Conservation (phyloP, 2,113 vertebrate species). For the Puma concolor region DNA sequence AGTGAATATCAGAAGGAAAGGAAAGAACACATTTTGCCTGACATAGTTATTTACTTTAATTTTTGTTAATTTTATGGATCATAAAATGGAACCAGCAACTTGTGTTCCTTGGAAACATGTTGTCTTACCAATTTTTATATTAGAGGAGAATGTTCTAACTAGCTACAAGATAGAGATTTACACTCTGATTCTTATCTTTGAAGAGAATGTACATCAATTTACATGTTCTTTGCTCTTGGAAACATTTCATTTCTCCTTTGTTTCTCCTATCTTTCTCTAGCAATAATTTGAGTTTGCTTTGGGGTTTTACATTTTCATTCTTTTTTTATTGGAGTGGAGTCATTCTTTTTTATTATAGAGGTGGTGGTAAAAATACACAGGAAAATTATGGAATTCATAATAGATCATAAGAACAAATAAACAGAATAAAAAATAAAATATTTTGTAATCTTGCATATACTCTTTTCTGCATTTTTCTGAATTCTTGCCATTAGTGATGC, state of each 20-base stretch:
- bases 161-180: slow-evolving; percentile 1
- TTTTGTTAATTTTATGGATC: slow-evolving; percentile 39
- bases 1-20: background rate
- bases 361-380: background rate
- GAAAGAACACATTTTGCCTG: background rate
- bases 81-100: background rate
- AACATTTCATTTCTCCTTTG: slow-evolving; percentile 8
- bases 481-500: slow-evolving; percentile 2
- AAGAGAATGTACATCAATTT: background rate
- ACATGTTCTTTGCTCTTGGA: slow-evolving; percentile 28
- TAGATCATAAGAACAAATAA: slow-evolving; percentile 31
- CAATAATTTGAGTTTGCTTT: slow-evolving; percentile 41
- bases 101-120: background rate
- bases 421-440: slow-evolving; percentile 27
- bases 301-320: slow-evolving; percentile 50
- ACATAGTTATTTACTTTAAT: background rate
- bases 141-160: slow-evolving; percentile 52
- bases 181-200: background rate
- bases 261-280: background rate
- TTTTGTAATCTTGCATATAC: background rate
- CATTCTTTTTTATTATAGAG: no score
- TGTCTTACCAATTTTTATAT: slow-evolving; percentile 59
- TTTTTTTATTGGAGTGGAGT: background rate
- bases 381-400: slow-evolving; percentile 29
- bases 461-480: slow-evolving; percentile 2